A percentile compares a stretch with the other conserved stretches of the same genome.
Evolutionary conservation across 2,888 invertebrate species (phyloP).

Genomic region (Heliconius ethilla): DNA sequence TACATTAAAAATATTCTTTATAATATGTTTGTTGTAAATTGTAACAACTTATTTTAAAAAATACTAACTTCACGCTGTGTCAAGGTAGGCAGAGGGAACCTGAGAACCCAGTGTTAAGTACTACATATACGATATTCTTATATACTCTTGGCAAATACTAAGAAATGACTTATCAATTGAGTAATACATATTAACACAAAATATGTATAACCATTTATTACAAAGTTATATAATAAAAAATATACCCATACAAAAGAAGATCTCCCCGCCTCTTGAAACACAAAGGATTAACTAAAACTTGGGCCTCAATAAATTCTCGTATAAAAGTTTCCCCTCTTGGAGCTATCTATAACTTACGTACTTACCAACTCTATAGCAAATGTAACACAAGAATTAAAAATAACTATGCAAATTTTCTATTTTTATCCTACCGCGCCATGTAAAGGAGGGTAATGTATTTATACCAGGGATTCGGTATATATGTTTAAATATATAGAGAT

Average conservation of each 20-base stretch:
- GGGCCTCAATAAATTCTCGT: neutral
- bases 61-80: too few relatives aligned
- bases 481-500: neutral
- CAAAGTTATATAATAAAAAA: neutral
- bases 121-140: neutral
- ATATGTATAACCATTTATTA: neutral
- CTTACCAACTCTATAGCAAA: neutral
- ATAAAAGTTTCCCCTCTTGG: constrained; percentile 10
- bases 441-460: neutral
- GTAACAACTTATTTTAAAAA: too few relatives aligned
- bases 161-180: neutral
- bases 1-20: neutral
- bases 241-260: neutral
- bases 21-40: too few relatives aligned
- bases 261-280: neutral
- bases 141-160: neutral
- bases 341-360: neutral
- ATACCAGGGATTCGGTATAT: neutral
- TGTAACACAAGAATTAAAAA: neutral
- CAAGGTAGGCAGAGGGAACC: too few relatives aligned
- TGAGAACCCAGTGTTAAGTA: too few relatives aligned
- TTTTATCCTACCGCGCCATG: neutral
- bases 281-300: constrained; percentile 16
- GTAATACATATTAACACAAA: neutral
- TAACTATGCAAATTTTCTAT: neutral